phyloP scores from a whole-genome alignment of 2,113 vertebrate species.

The Rostratula benghalensis region DNA sequence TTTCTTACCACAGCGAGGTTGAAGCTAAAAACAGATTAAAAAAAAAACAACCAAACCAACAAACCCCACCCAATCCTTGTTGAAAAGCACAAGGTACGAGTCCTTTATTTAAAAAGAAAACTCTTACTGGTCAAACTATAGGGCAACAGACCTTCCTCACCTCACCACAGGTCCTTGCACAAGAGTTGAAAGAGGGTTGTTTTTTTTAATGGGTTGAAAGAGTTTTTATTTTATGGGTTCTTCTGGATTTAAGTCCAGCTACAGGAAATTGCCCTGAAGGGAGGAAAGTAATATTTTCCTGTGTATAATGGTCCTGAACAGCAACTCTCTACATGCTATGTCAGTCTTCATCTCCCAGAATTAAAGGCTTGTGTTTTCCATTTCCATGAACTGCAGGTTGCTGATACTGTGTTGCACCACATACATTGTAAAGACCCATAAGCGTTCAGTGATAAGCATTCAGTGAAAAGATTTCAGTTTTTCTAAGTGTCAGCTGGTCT shows the following conservation, averaged over 20 bases:
- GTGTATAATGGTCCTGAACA: not conserved
- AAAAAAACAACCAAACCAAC: not conserved
- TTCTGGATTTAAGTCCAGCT: not conserved
- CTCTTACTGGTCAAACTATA: not conserved
- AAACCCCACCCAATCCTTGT: not conserved
- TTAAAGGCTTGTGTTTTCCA: not conserved
- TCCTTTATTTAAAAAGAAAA: not conserved
- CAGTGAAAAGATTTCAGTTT: not conserved
- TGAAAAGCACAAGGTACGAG: not conserved
- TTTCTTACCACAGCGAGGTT: not conserved
- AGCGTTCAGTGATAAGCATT: not conserved
- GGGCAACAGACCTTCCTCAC: not conserved
- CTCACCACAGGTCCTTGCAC: not conserved
- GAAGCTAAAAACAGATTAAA: not conserved
- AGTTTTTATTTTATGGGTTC: not conserved
- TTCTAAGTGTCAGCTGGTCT: not conserved
- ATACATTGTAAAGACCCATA: not conserved
- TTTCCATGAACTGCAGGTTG: not conserved
- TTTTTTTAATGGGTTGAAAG: too few relatives aligned
- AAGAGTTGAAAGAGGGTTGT: not conserved
- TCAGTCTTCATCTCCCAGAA: not conserved
- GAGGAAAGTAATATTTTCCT: not conserved
- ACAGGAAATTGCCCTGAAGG: not conserved
- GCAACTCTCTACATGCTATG: not conserved
- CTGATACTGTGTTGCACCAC: not conserved